These are phyloP conservation scores for Pelvicachromis taeniatus DNA, from an alignment of 2,113 vertebrate species.

Conservation along the genomic window DNA sequence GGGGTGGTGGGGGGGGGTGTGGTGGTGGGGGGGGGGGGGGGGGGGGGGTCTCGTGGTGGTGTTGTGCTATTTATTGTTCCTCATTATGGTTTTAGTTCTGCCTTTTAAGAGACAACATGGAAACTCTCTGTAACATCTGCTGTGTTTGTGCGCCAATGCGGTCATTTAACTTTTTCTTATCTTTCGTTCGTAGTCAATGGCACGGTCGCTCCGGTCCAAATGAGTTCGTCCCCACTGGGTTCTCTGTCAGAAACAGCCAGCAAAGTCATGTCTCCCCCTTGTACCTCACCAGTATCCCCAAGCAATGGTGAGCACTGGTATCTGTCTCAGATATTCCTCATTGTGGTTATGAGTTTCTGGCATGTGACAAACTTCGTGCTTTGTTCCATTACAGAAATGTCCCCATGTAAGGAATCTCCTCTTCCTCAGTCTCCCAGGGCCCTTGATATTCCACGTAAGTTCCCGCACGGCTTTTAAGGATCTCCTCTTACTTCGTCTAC, in stretches of 20 bases:
- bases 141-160: not conserved
- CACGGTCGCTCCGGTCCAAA: conserved; percentile 52
- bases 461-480: not conserved
- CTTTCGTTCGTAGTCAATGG: conserved; percentile 37
- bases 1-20: no score
- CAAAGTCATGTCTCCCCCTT: conserved; percentile 16
- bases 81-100: not conserved
- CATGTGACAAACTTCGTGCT: not conserved
- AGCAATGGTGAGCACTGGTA: conserved; percentile 29
- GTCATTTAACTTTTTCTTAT: not conserved
- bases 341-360: not conserved
- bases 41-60: no score
- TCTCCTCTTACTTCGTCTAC: not conserved
- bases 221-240: conserved; percentile 47
- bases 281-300: conserved; percentile 7
- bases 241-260: conserved; percentile 59
- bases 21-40: no score
- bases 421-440: not conserved
- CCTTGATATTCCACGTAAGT: conserved; percentile 40
- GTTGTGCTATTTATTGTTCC: not conserved
- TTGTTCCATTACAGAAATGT: conserved; percentile 33
- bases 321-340: not conserved
- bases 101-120: not conserved
- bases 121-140: not conserved
- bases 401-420: conserved; percentile 9